Evolutionary conservation across 2,888 invertebrate genomes (phyloP).

Genomic region (Alcis repandata): DNA sequence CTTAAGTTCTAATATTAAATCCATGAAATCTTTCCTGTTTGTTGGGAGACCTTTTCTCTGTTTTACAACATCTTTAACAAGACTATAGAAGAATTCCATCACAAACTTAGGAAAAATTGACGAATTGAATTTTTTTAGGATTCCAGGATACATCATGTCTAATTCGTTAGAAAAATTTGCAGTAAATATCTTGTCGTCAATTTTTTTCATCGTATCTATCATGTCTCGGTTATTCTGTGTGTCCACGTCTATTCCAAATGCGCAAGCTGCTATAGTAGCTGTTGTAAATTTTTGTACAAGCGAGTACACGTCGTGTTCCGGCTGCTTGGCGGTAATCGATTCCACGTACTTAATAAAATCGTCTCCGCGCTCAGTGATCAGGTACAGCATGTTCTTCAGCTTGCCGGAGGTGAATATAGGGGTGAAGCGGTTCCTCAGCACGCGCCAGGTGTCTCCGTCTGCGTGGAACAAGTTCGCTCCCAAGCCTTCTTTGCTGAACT

Average conservation of each 20-base stretch:
- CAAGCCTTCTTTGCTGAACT: conserved; percentile 59
- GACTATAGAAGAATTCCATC: conserved; percentile 52
- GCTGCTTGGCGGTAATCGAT: conserved; percentile 29
- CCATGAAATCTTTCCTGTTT: conserved; percentile 47
- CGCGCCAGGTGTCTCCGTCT: conserved; percentile 64
- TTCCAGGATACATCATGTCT: conserved; percentile 62
- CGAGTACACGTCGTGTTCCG: conserved; percentile 53
- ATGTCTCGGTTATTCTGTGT: conserved; percentile 42
- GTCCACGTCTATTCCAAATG: conserved; percentile 64
- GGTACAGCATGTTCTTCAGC: conserved; percentile 66
- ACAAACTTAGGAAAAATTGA: conserved; percentile 55
- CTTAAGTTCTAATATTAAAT: conserved; percentile 58
- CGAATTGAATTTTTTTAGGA: conserved; percentile 55
- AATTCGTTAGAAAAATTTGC: conserved; percentile 48
- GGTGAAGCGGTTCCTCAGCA: conserved; percentile 60
- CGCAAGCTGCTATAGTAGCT: conserved; percentile 59
- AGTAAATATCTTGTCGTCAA: conserved; percentile 46
- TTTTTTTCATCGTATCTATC: conserved; percentile 37
- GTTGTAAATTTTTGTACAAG: conserved; percentile 60
- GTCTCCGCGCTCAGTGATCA: conserved; percentile 61
- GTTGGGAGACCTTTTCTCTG: conserved; percentile 58
- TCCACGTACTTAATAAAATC: conserved; percentile 53
- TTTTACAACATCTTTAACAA: conserved; percentile 52
- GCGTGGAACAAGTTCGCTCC: conserved; percentile 65
- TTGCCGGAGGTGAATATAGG: conserved; percentile 70